A percentile compares a stretch with the other conserved stretches of the same genome.
Conservation (phyloP, 2,888 invertebrate genomes). For the Drosophila aldrichi region DNA sequence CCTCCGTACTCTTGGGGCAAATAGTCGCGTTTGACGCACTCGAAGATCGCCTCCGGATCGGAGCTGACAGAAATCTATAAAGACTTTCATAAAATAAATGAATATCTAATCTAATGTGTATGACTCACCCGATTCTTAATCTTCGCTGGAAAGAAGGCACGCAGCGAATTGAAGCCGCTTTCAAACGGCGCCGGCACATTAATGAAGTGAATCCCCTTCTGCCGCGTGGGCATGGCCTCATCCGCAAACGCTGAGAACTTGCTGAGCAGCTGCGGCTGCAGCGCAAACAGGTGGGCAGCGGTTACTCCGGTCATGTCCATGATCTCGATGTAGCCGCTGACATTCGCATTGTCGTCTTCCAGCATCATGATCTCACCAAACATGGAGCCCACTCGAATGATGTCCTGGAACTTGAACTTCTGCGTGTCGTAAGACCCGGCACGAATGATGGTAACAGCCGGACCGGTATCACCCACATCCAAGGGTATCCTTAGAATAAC, state of each 20-base stretch:
- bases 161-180: slow-evolving; percentile 87
- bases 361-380: slow-evolving; percentile 88
- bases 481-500: slow-evolving; percentile 81
- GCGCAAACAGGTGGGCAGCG: slow-evolving; percentile 87
- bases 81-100: slow-evolving; percentile 10
- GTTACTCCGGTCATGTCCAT: slow-evolving; percentile 87
- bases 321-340: slow-evolving; percentile 87
- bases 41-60: slow-evolving; percentile 87
- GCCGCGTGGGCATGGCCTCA: slow-evolving; percentile 88
- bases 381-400: slow-evolving; percentile 88
- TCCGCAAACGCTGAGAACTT: slow-evolving; percentile 87
- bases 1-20: slow-evolving; percentile 90
- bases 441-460: slow-evolving; percentile 86
- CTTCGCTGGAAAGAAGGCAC: slow-evolving; percentile 88
- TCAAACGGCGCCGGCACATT: slow-evolving; percentile 88
- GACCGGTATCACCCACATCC: slow-evolving; percentile 84
- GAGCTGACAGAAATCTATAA: slow-evolving; percentile 87
- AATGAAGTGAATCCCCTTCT: slow-evolving; percentile 88
- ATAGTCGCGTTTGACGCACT: slow-evolving; percentile 87
- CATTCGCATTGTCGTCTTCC: slow-evolving; percentile 88
- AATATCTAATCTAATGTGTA: accelerated
- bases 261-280: slow-evolving; percentile 88
- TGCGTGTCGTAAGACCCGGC: slow-evolving; percentile 86
- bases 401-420: slow-evolving; percentile 86
- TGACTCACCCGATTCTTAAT: slow-evolving; percentile 87